phyloP scores from a whole-genome alignment of 1,140 invertebrate genomes.

The Cyclargus thomasi region DNA sequence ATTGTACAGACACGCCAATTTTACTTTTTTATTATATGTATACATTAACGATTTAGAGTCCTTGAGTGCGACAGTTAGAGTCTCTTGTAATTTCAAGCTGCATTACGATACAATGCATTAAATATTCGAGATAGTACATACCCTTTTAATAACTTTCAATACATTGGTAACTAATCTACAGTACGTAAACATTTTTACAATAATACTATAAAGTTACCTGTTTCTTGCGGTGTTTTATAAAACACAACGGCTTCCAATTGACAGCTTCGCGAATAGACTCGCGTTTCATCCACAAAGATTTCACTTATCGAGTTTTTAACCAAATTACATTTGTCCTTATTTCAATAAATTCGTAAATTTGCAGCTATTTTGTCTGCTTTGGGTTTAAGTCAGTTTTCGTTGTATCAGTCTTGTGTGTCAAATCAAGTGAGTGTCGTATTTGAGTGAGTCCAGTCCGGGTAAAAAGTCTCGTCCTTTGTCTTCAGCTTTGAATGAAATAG shows the following conservation, averaged over 20 bases:
- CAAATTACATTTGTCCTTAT: constrained; percentile 22
- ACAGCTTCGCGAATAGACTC: neutral
- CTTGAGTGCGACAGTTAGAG: too few species aligned
- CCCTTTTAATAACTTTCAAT: neutral
- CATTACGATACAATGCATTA: too few species aligned
- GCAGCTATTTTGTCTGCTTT: constrained; percentile 14
- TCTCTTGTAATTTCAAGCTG: too few species aligned
- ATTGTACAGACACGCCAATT: too few species aligned
- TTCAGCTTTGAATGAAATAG: too few species aligned
- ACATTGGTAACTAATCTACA: neutral
- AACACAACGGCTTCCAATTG: neutral
- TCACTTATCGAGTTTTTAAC: neutral
- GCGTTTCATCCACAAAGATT: neutral
- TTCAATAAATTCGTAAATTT: constrained; percentile 41
- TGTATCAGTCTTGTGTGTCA: constrained; percentile 31
- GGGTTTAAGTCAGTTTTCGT: constrained; percentile 23
- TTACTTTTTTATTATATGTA: too few species aligned
- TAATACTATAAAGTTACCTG: neutral
- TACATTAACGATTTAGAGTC: too few species aligned
- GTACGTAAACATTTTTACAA: neutral
- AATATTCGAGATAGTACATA: constrained; percentile 8
- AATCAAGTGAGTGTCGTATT: neutral
- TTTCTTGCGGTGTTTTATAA: neutral
- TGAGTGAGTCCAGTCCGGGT: neutral
- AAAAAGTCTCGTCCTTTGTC: neutral